Conservation (phyloP, 2,797 vertebrate species). For the Chelon labrosus region DNA sequence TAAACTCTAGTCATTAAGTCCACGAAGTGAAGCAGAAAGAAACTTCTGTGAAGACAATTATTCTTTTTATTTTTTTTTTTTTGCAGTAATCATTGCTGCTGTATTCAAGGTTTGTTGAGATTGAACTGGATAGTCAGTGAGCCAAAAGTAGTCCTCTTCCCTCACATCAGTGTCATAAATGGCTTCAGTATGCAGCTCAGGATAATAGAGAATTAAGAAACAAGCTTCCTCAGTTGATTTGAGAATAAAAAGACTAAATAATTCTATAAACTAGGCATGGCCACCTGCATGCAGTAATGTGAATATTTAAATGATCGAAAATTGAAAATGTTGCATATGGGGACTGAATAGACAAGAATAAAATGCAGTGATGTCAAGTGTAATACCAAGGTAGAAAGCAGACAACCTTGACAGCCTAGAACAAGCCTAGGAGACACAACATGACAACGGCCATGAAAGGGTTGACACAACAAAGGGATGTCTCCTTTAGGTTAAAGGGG, state of each 20-base stretch:
- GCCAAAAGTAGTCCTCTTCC: constrained; percentile 30
- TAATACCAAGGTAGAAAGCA: constrained; percentile 57
- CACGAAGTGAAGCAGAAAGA: constrained; percentile 62
- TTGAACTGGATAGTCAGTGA: constrained; percentile 34
- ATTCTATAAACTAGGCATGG: constrained; percentile 40
- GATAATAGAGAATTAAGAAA: constrained; percentile 38
- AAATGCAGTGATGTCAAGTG: constrained; percentile 59
- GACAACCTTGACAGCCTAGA: constrained; percentile 60
- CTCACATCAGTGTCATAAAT: constrained; percentile 59
- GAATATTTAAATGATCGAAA: constrained; percentile 61
- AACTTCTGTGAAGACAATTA: constrained; percentile 64
- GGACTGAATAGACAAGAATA: constrained; percentile 53
- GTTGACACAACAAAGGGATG: constrained; percentile 69
- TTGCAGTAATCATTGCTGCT: constrained; percentile 54
- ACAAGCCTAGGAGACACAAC: constrained; percentile 49
- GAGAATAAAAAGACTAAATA: constrained; percentile 21
- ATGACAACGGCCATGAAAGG: constrained; percentile 58
- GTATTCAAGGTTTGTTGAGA: constrained; percentile 60
- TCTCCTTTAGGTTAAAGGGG: constrained; percentile 67
- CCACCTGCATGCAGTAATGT: constrained; percentile 28
- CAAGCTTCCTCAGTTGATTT: constrained; percentile 36
- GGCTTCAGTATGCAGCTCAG: constrained; percentile 43
- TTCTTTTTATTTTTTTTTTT: constrained; percentile 36
- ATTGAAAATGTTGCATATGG: constrained; percentile 47
- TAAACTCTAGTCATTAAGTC: constrained; percentile 64